Evolutionary conservation across 2,797 vertebrate species (phyloP), one percentile per base, ranked within the genome.

Genomic region (Tiaroga cobitis): DNA sequence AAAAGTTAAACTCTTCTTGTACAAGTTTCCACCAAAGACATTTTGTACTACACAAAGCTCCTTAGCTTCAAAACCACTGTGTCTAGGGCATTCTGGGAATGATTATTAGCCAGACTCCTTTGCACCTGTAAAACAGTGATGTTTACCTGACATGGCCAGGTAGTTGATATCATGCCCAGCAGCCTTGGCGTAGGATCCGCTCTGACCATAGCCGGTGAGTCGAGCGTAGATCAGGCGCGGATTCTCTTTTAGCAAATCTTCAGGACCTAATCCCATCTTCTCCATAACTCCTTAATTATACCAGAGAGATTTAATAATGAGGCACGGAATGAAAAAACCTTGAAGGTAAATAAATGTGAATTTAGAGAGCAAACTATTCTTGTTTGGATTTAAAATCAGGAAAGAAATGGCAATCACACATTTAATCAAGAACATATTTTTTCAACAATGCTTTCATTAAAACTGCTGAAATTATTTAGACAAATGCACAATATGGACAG

Each of bases 91-190:
- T 54, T 77, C 70, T 19, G 3, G 26, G 49, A 34, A n/a, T 51
- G 67, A 9, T 18, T 6, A 77, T 67, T 56, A 83, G 15, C 24
- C 3, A 18, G 15, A 5, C 34, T 54, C 15, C 32, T 67, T 11
- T 54, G n/a, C 61, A 83, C 10, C 21, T 10, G 15, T 43, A 21
- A 37, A 80, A 80, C 32, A 34, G 0, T 26, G 15, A 16, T 43
- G 13, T 21, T 88, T 93, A 99, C 98, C 98, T 91, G 98, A 99
- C 89, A 98, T 90, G 90, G 98, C 96, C 75, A 98, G 84, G 89
- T 94, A 99, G 94, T 99, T 99, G 92, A 99, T 98, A 89, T 99
- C 98, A 79, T 99, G 98, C 32, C 98, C 98, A 0, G 97, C 97
- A 37, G 92, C 90, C 0, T 34, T 84, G 43, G 96, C 94, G 0